Evolutionary conservation across 1,140 invertebrate species (phyloP).

Genomic region (Tribolium castaneum): DNA sequence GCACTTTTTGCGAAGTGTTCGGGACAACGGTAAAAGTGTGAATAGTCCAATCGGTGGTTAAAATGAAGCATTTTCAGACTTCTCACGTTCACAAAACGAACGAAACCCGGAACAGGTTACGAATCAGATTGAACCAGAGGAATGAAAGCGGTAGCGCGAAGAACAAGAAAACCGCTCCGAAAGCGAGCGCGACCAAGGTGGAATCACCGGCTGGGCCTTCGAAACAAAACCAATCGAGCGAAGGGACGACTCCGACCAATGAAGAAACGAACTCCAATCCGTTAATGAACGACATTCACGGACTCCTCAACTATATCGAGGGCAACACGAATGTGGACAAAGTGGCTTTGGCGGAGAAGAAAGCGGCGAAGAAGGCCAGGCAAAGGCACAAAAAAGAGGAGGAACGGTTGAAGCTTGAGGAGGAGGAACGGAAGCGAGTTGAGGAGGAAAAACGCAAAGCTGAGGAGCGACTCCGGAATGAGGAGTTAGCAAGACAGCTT

Average conservation of each 20-base stretch:
- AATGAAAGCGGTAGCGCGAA: slow-evolving; percentile 48
- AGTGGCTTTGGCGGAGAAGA: slow-evolving; percentile 59
- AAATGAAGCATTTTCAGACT: slow-evolving; percentile 22
- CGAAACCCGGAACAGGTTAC: slow-evolving; percentile 65
- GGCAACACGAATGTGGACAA: slow-evolving; percentile 57
- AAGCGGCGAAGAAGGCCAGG: slow-evolving; percentile 61
- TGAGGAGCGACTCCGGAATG: slow-evolving; percentile 40
- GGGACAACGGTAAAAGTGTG: slow-evolving; percentile 46
- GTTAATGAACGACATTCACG: slow-evolving; percentile 55
- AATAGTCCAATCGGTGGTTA: slow-evolving; percentile 16
- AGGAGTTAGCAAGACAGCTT: slow-evolving; percentile 29
- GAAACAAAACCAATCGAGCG: slow-evolving; percentile 33
- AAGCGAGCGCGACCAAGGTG: slow-evolving; percentile 47
- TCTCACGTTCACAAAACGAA: slow-evolving; percentile 58
- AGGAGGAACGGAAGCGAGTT: slow-evolving; percentile 50
- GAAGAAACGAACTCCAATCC: not conserved
- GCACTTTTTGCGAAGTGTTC: slow-evolving; percentile 61
- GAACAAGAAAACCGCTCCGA: not conserved
- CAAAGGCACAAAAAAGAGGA: slow-evolving; percentile 60
- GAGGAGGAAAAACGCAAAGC: slow-evolving; percentile 49
- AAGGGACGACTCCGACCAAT: not conserved
- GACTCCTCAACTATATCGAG: slow-evolving; percentile 61
- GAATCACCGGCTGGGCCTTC: slow-evolving; percentile 47
- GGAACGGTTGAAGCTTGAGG: slow-evolving; percentile 52
- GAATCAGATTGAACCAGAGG: slow-evolving; percentile 64